These are phyloP conservation scores for Neomorphus geoffroyi DNA, from an alignment of 2,797 vertebrate species.

Conservation along the genomic window DNA sequence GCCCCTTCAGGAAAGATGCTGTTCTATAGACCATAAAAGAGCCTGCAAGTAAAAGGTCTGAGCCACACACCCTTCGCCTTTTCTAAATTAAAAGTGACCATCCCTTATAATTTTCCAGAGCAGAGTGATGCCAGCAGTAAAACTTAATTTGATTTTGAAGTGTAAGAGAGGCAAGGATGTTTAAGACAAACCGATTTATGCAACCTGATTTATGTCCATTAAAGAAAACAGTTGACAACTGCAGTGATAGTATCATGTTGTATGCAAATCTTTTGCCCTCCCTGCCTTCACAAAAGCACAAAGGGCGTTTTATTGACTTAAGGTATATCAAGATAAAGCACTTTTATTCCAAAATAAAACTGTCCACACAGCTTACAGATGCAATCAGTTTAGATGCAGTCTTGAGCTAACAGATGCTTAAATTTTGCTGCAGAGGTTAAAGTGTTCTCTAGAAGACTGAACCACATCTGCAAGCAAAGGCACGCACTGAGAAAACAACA, in stretches of 20 bases:
- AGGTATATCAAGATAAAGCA: slow-evolving; percentile 62
- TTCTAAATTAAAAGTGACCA: neutral
- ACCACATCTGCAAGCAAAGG: slow-evolving; percentile 13
- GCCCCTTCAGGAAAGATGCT: neutral
- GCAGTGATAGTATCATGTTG: slow-evolving; percentile 14
- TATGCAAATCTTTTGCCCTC: slow-evolving; percentile 57
- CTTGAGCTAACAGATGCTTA: slow-evolving; percentile 46
- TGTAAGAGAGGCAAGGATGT: slow-evolving; percentile 15
- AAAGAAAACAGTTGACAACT: slow-evolving; percentile 54
- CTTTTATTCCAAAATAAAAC: slow-evolving; percentile 59
- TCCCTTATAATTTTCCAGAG: neutral
- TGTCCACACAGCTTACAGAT: slow-evolving; percentile 52
- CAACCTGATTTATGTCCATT: slow-evolving; percentile 56
- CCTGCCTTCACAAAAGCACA: slow-evolving; percentile 17
- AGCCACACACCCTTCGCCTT: neutral
- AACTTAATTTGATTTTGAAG: neutral
- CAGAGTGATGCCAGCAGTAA: neutral
- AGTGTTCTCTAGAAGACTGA: neutral
- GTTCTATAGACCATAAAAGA: neutral
- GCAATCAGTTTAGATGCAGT: slow-evolving; percentile 35
- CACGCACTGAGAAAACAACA: neutral
- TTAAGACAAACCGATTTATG: slow-evolving; percentile 48
- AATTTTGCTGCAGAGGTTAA: slow-evolving; percentile 43
- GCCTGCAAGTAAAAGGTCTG: neutral
- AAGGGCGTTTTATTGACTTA: slow-evolving; percentile 48